Evolutionary conservation across 1,140 invertebrate species (phyloP).

Genomic region (Asbolus verrucosus): DNA sequence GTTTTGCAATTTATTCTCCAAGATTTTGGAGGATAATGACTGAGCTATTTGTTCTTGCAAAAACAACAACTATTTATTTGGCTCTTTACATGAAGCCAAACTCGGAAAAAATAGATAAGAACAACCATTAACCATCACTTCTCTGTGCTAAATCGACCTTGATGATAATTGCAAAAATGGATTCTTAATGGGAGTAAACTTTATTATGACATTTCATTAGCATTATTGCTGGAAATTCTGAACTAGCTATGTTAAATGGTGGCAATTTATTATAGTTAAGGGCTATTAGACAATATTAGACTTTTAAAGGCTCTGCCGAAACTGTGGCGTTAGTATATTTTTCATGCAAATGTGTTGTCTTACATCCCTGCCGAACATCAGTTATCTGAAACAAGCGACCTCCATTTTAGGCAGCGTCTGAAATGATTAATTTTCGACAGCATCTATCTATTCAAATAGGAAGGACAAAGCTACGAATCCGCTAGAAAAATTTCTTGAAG

Average conservation of each 20-base stretch:
- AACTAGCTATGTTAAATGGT: not conserved
- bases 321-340: not conserved
- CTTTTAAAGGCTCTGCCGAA: not conserved
- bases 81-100: not conserved
- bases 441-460: not conserved
- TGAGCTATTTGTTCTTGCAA: not conserved
- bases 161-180: conserved; percentile 16
- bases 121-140: not conserved
- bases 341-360: conserved; percentile 34
- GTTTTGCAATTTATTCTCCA: not conserved
- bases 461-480: conserved; percentile 12
- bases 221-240: not conserved
- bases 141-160: conserved; percentile 6
- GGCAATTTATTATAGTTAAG: conserved; percentile 29
- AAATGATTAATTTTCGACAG: conserved; percentile 17
- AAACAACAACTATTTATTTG: no score
- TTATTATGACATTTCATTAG: conserved; percentile 31
- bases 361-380: conserved; percentile 16
- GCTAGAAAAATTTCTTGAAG: conserved; percentile 8
- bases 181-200: conserved; percentile 20
- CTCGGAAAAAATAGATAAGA: not conserved
- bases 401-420: not conserved
- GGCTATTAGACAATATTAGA: conserved; percentile 32
- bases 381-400: not conserved
- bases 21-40: no score